phyloP scores from a whole-genome alignment of 2,113 vertebrate species.

The Eulemur macaco region DNA sequence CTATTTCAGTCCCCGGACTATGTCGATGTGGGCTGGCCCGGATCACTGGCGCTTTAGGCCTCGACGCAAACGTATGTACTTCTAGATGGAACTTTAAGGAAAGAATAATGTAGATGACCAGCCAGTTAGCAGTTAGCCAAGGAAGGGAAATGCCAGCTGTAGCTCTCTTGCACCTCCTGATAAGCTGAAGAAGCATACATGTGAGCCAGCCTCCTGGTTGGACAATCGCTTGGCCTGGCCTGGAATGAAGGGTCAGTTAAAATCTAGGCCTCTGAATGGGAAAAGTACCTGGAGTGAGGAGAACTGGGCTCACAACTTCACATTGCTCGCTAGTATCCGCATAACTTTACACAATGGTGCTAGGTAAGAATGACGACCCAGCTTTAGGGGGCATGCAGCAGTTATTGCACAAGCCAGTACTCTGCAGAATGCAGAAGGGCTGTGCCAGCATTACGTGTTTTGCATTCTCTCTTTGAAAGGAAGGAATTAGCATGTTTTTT shows the following conservation, averaged over 20 bases:
- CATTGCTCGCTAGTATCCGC: background rate
- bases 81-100: background rate
- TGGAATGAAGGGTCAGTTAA: background rate
- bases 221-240: background rate
- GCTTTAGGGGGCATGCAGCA: too few relatives aligned
- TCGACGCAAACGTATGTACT: slow-evolving; percentile 87
- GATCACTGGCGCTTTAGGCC: slow-evolving; percentile 97
- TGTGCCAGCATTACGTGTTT: background rate
- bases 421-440: background rate
- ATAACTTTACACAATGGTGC: rapidly evolving
- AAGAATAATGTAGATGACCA: background rate
- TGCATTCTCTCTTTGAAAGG: background rate
- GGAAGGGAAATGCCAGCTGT: background rate
- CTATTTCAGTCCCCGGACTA: slow-evolving; percentile 95
- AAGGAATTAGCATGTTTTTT: background rate
- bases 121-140: background rate
- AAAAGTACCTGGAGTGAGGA: background rate
- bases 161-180: background rate
- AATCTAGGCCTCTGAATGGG: background rate
- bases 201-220: background rate
- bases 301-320: background rate
- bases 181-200: background rate
- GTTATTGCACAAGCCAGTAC: rapidly evolving
- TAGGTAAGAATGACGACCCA: background rate
- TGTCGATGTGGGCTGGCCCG: slow-evolving; percentile 96